Conservation (phyloP, 2,113 vertebrate genomes). For the Atherinomorus stipes region DNA sequence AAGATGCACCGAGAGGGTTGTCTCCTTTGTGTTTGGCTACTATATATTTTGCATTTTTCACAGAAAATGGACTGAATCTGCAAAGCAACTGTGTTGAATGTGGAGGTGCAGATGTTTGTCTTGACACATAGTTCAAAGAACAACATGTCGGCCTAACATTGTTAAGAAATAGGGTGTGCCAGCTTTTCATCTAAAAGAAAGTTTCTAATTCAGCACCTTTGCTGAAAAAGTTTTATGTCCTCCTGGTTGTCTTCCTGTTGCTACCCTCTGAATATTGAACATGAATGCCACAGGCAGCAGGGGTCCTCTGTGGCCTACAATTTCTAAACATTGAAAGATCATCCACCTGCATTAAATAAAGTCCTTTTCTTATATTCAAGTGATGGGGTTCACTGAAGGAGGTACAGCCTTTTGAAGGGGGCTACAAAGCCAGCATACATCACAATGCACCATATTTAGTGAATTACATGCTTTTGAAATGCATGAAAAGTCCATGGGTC, state of each 20-base stretch:
- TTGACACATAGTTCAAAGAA: neutral
- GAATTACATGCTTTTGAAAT: neutral
- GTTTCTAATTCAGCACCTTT: neutral
- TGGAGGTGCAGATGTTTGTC: neutral
- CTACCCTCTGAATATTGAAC: neutral
- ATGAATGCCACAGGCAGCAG: rapidly evolving
- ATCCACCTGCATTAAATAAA: neutral
- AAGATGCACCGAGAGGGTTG: neutral
- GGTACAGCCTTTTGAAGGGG: neutral
- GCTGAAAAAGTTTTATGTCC: neutral
- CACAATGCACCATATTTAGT: neutral
- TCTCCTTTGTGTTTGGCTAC: neutral
- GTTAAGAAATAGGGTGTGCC: neutral
- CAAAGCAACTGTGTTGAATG: neutral
- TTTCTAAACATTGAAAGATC: neutral
- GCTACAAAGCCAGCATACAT: neutral
- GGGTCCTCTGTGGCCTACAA: neutral
- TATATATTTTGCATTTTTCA: neutral
- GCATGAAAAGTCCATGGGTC: too few relatives aligned
- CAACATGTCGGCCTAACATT: neutral
- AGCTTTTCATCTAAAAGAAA: neutral
- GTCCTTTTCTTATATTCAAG: neutral
- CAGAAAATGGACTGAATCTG: neutral
- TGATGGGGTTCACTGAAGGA: neutral
- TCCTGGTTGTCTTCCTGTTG: neutral